Conservation (phyloP, 2,888 invertebrate genomes). For the Darwinula stevensoni region DNA sequence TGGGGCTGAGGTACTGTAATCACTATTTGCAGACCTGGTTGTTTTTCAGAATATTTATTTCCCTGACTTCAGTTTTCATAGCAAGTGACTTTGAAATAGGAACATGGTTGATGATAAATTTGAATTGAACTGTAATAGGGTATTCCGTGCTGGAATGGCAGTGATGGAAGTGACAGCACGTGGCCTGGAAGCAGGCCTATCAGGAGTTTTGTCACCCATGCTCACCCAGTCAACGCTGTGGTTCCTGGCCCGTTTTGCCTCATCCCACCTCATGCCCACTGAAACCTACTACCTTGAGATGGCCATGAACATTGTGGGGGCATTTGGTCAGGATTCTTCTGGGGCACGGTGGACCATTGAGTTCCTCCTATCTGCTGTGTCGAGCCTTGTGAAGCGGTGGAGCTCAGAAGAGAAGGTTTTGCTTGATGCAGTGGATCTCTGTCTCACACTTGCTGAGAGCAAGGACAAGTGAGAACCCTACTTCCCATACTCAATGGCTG, state of each 20-base stretch:
- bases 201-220: conserved; percentile 40
- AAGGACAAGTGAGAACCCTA: conserved; percentile 23
- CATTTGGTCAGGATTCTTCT: conserved; percentile 33
- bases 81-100: no score
- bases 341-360: conserved; percentile 29
- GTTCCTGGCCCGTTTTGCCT: conserved; percentile 45
- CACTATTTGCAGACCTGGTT: no score
- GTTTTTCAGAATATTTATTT: no score
- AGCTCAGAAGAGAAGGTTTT: conserved; percentile 28
- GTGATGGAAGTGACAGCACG: conserved; percentile 46
- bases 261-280: conserved; percentile 33
- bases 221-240: conserved; percentile 42
- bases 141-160: no score
- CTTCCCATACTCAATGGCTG: no score
- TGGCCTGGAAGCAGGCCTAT: conserved; percentile 33
- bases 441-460: conserved; percentile 23
- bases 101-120: no score
- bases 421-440: conserved; percentile 28
- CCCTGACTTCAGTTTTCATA: no score
- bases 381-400: conserved; percentile 28
- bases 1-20: no score
- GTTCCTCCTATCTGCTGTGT: conserved; percentile 31
- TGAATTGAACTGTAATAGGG: no score
- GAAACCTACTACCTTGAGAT: conserved; percentile 28
- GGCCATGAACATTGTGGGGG: conserved; percentile 26